Conservation (phyloP, 1,140 invertebrate species). For the Drosophila parabipectinata region DNA sequence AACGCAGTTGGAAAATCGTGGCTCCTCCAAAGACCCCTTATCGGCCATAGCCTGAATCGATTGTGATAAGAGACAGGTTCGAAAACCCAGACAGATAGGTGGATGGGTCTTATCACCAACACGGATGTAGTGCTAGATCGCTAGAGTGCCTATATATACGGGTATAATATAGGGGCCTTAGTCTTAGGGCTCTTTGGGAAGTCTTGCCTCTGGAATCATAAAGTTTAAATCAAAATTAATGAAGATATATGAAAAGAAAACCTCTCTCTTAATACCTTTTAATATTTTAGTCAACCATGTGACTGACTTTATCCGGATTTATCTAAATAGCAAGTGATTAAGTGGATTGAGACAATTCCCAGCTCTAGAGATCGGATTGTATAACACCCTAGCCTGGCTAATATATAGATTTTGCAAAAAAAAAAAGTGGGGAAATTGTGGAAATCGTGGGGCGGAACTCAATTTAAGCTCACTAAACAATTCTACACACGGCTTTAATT, state of each 20-base stretch:
- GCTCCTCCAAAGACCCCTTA: constrained; percentile 6
- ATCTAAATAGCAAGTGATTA: constrained; percentile 7
- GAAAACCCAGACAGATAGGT: constrained; percentile 1
- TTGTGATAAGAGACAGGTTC: constrained; percentile 21
- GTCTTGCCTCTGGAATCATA: not conserved
- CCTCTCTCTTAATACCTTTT: not conserved
- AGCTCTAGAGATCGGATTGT: constrained; percentile 39
- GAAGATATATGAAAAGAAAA: not conserved
- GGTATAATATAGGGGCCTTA: too few species aligned
- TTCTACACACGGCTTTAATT: constrained; percentile 68
- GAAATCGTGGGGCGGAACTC: too few species aligned
- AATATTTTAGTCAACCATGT: not conserved
- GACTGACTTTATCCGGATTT: not conserved
- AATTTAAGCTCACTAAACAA: constrained; percentile 44
- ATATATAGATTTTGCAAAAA: too few species aligned
- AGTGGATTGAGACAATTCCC: constrained; percentile 29
- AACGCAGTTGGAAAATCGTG: not conserved
- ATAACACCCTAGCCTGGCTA: constrained; percentile 14
- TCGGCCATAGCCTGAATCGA: constrained; percentile 29
- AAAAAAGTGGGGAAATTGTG: too few species aligned
- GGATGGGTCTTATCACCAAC: constrained; percentile 22
- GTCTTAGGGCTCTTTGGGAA: too few species aligned
- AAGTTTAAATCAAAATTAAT: constrained; percentile 4
- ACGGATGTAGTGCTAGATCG: constrained; percentile 3
- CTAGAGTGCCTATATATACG: too few species aligned